Evolutionary conservation across 2,888 invertebrate genomes (phyloP).

Genomic region (Bembecia ichneumoniformis): DNA sequence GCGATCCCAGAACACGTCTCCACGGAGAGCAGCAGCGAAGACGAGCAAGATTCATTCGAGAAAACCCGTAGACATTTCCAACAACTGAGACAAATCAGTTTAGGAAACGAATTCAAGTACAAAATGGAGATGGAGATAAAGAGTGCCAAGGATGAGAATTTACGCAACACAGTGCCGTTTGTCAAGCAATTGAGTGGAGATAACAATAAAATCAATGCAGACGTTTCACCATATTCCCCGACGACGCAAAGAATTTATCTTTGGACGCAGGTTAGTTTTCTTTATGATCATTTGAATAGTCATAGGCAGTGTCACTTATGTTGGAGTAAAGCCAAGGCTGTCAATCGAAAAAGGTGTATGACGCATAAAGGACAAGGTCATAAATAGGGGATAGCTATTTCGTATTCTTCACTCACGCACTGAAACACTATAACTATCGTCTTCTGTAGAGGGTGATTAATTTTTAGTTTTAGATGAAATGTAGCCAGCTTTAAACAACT

Average conservation of each 20-base stretch:
- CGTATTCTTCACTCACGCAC: too few relatives aligned
- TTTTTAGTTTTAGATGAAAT: too few relatives aligned
- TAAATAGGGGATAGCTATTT: too few relatives aligned
- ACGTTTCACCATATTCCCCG: slow-evolving; percentile 55
- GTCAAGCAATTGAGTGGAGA: slow-evolving; percentile 74
- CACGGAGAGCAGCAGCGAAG: slow-evolving; percentile 64
- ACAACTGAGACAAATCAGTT: slow-evolving; percentile 74
- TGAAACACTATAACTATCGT: too few relatives aligned
- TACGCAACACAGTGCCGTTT: slow-evolving; percentile 74
- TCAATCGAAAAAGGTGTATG: too few relatives aligned
- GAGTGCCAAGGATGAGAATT: slow-evolving; percentile 72
- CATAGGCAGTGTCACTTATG: too few relatives aligned
- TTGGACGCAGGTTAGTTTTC: slow-evolving; percentile 53
- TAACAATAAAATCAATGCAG: slow-evolving; percentile 66
- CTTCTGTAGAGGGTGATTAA: too few relatives aligned
- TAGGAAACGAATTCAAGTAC: slow-evolving; percentile 75
- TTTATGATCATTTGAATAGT: neutral
- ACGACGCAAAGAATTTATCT: slow-evolving; percentile 69
- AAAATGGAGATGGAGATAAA: slow-evolving; percentile 77
- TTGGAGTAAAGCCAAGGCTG: too few relatives aligned
- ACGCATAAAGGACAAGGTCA: too few relatives aligned
- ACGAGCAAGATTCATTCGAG: slow-evolving; percentile 69
- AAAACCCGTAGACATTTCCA: slow-evolving; percentile 74
- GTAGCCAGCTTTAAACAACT: too few relatives aligned
- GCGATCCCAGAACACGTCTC: slow-evolving; percentile 53